Evolutionary conservation across 2,888 invertebrate species (phyloP), one percentile per base, ranked within the genome.

Genomic region (Caradrina clavipalpis): DNA sequence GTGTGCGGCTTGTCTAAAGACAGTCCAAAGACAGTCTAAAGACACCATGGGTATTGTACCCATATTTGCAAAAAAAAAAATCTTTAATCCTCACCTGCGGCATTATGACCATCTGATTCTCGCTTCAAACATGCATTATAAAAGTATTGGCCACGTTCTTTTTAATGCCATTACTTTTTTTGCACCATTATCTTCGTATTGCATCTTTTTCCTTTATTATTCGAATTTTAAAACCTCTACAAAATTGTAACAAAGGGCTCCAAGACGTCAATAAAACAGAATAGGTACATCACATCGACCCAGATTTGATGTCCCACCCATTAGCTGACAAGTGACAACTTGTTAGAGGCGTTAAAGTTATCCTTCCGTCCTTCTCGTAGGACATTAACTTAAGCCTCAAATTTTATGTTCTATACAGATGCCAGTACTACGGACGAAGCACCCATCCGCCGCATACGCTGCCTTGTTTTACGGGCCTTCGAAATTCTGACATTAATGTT

Each of bases 331-430:
- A 82, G 69, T 82, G 71, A 80, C 72, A 73, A 85, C 68, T 84
- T 76, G 73, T 68, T 53, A 53, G 19, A 15, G 59, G 31, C 69
- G 51, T 78, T 76, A 74, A 83, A 80, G 55, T 73, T 74, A 73
- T 76, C 71, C 72, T 63, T 15, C 76, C 13, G 68, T 63, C 73
- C 74, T 68, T 53, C 71, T 54, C 31, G 49, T 35, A 62, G 57
- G 53, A 65, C 78, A 80, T 85, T 78, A 83, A 80, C 69, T 31
- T 68, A 57, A 76, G 73, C 68, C 73, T 66, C 62, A 70, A 72
- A 80, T 87, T 85, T 86, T 82, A 88, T 78, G 80, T 58, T 22
- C 78, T 59, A 61, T 81, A 83, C 84, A 87, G 85, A 84, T 85
- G 83, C 78, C 59, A 78, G 73, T 60, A 63, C 50, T 58, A 22